Base-by-base conservation (phyloP, 2,888 invertebrate species). In the Meandrusa payeni region DNA sequence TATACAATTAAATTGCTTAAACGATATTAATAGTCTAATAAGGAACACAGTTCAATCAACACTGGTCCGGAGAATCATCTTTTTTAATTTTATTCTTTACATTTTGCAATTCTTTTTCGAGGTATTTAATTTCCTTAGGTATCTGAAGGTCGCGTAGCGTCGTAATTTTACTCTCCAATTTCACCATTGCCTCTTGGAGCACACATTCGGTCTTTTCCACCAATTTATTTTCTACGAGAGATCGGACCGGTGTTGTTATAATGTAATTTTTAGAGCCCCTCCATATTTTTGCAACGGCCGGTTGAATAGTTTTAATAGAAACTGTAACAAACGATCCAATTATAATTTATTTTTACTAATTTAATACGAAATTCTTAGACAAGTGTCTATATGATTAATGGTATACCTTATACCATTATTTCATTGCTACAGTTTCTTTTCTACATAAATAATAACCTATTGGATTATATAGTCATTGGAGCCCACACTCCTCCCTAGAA, bases 371-470 rank as follows among this genome's bases (percentile, higher is more conserved):
- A 3, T 15, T 15, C 15, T 15, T 4, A 27, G 2, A n/a, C n/a
- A 11, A 27, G 4, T 5, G 10, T 27, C 6, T 9, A 27, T 27
- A 2, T 11, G 12, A 27, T 5, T 2, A 27, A 9, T 12, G 3
- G 3, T n/a, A 22, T n/a, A 11, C 4, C n/a, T 3, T 33, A 5
- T 4, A 37, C 3, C 12, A 13, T 5, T 26, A 66, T 62, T 76
- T 74, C 75, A 71, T 77, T 79, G 75, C 60, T 61, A 59, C 66
- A 73, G 72, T 76, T 76, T 75, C 74, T 65, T 55, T 54, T 54
- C 57, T n/a, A n/a, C n/a, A n/a, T n/a, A n/a, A n/a, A n/a, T n/a
- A n/a, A n/a, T n/a, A n/a, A n/a, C n/a, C n/a, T n/a, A n/a, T n/a
- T n/a, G n/a, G n/a, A n/a, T n/a, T n/a, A n/a, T n/a, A n/a, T n/a